phyloP scores from a whole-genome alignment of 2,888 invertebrate genomes.

The Nomada lathburiana region DNA sequence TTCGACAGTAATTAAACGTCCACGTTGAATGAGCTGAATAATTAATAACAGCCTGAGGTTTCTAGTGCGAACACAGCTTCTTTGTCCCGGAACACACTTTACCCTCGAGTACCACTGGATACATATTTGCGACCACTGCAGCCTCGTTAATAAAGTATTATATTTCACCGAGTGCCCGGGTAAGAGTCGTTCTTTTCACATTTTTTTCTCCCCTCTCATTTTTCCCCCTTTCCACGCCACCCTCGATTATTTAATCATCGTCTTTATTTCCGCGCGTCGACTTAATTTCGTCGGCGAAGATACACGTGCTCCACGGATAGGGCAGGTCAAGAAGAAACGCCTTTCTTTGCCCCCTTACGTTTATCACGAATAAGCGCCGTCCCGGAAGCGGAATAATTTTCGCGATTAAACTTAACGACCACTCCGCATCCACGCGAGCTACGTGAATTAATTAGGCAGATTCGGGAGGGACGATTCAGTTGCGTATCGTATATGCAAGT shows the following conservation, averaged over 20 bases:
- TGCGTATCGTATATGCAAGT: slow-evolving; percentile 13
- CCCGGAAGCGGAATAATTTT: slow-evolving; percentile 32
- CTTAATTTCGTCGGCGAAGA: slow-evolving; percentile 48
- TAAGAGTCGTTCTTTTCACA: slow-evolving; percentile 23
- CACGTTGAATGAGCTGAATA: slow-evolving; percentile 32
- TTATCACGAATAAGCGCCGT: slow-evolving; percentile 30
- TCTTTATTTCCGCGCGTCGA: slow-evolving; percentile 26
- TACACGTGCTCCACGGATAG: slow-evolving; percentile 24
- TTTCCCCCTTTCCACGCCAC: not conserved
- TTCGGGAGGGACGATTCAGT: slow-evolving; percentile 13
- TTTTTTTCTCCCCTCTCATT: not conserved
- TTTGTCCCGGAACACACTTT: slow-evolving; percentile 27
- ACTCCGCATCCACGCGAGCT: slow-evolving; percentile 3
- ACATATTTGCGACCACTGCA: slow-evolving; percentile 26
- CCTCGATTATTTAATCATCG: slow-evolving; percentile 48
- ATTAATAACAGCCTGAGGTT: slow-evolving; percentile 31
- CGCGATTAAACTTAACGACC: slow-evolving; percentile 34
- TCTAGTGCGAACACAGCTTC: slow-evolving; percentile 13
- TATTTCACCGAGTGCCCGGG: slow-evolving; percentile 40
- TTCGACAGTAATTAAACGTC: slow-evolving; percentile 44
- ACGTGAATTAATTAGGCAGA: slow-evolving; percentile 41
- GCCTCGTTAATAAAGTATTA: slow-evolving; percentile 60
- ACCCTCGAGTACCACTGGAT: not conserved
- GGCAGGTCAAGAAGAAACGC: slow-evolving; percentile 31
- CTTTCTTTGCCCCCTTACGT: slow-evolving; percentile 27